Conservation (phyloP, 2,888 invertebrate genomes). For the Himalopsyche japonica region DNA sequence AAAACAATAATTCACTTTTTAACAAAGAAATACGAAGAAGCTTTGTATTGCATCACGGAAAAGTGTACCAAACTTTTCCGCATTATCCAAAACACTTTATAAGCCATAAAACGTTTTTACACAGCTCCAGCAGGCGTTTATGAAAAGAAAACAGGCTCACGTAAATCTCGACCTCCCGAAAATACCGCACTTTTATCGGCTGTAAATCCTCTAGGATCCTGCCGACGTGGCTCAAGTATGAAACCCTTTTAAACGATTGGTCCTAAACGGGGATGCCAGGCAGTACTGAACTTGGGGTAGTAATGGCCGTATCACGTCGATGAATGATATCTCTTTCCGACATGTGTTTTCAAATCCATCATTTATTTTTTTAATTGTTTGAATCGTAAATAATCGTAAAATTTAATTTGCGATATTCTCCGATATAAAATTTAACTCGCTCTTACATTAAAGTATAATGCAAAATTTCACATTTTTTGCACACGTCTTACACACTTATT, state of each 20-base stretch:
- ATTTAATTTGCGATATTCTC: no score
- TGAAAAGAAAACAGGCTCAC: neutral
- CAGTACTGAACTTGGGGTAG: neutral
- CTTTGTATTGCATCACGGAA: neutral
- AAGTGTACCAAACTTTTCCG: neutral
- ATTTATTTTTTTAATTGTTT: no score
- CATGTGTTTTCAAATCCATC: no score
- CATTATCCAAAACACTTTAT: neutral
- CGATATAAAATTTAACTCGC: no score
- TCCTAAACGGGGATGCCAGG: neutral
- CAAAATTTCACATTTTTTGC: no score
- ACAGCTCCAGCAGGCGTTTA: neutral
- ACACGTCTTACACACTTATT: no score
- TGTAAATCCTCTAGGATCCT: neutral
- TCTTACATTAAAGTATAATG: no score
- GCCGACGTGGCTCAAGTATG: constrained; percentile 7
- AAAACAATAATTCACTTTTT: neutral
- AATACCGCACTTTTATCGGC: constrained; percentile 1
- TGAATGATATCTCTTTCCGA: no score
- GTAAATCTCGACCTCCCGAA: neutral
- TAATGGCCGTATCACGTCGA: neutral
- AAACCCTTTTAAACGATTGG: constrained; percentile 18
- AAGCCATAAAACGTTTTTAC: neutral
- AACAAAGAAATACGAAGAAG: neutral
- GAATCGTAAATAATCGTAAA: no score